Conservation (phyloP, 2,888 invertebrate genomes). For the Gryllus longicercus region DNA sequence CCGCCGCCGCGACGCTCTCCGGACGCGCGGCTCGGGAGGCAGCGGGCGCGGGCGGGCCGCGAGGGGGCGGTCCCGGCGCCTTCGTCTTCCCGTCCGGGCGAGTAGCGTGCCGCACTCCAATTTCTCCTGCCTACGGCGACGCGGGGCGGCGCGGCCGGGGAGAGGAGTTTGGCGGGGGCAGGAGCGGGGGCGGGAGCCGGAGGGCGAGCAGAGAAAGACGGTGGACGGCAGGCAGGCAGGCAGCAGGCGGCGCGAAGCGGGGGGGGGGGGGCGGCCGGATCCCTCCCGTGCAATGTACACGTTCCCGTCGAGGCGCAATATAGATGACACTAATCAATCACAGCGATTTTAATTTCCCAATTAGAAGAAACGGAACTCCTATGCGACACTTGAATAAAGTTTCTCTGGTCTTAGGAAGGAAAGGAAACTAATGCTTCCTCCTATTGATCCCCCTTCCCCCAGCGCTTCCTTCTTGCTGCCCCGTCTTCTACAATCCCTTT, state of each 20-base stretch:
- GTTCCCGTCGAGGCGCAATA: background rate
- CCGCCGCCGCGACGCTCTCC: too few relatives aligned
- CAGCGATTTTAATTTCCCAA: conserved; percentile 17
- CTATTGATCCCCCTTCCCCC: background rate
- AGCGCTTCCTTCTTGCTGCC: background rate
- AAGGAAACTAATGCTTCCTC: conserved; percentile 11
- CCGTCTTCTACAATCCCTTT: background rate
- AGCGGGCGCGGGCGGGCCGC: too few relatives aligned
- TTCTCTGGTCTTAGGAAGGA: background rate
- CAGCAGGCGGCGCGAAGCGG: background rate
- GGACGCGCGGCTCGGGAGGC: too few relatives aligned
- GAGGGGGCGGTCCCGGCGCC: too few relatives aligned
- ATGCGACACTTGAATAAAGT: conserved; percentile 17
- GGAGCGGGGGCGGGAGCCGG: background rate
- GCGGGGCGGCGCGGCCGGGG: background rate
- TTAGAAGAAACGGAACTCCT: conserved; percentile 17
- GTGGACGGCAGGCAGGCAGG: background rate
- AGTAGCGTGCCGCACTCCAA: background rate
- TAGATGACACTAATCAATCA: conserved; percentile 2
- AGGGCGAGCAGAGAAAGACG: background rate
- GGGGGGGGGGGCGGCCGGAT: background rate
- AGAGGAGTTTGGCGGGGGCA: background rate
- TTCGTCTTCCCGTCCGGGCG: background rate
- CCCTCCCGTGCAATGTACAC: background rate
- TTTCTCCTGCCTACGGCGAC: background rate